Conservation (phyloP, 1,140 invertebrate species). For the Zaprionus lachaisei region DNA sequence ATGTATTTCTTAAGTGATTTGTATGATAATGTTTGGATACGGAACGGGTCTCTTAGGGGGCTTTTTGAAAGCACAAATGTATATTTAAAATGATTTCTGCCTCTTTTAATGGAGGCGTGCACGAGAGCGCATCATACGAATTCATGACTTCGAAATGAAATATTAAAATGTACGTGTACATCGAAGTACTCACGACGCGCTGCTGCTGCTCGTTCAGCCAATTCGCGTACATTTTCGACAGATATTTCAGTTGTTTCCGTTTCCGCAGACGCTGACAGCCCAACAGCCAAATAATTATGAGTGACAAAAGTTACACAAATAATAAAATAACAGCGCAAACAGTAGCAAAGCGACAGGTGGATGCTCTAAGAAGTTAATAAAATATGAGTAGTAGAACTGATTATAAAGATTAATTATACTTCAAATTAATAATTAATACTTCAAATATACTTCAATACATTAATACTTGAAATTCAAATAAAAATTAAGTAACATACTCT, state of each 20-base stretch:
- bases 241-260: slow-evolving; percentile 79
- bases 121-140: slow-evolving; percentile 54
- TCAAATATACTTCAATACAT: no score
- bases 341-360: not conserved
- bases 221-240: slow-evolving; percentile 66
- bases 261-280: slow-evolving; percentile 66
- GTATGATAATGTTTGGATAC: slow-evolving; percentile 3
- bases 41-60: not conserved
- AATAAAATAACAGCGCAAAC: slow-evolving; percentile 46
- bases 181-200: slow-evolving; percentile 18
- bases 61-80: slow-evolving; percentile 60
- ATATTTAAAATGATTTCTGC: slow-evolving; percentile 64
- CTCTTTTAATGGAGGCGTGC: slow-evolving; percentile 25
- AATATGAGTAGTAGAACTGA: no score
- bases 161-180: slow-evolving; percentile 65
- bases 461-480: no score
- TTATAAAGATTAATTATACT: no score
- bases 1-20: slow-evolving; percentile 38
- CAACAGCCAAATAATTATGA: slow-evolving; percentile 81
- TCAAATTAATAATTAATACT: no score
- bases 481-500: no score
- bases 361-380: not conserved
- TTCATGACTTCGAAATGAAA: slow-evolving; percentile 77
- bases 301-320: slow-evolving; percentile 81
- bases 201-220: slow-evolving; percentile 57